phyloP scores from a whole-genome alignment of 2,113 vertebrate genomes.

The Lagopus muta region DNA sequence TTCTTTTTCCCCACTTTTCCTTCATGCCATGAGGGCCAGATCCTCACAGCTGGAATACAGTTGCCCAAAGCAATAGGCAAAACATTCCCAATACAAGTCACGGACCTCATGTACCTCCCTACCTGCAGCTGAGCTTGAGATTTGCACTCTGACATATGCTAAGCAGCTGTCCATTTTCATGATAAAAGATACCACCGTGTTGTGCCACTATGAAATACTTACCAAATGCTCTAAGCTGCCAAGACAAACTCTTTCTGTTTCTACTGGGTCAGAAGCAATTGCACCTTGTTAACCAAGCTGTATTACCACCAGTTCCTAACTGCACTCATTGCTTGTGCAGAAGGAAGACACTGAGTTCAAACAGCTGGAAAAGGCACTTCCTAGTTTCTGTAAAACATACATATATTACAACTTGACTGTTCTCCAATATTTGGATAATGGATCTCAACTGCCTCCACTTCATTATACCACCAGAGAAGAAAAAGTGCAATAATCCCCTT shows the following conservation, averaged over 20 bases:
- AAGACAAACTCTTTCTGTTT: constrained; percentile 11
- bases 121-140: not conserved
- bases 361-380: constrained; percentile 8
- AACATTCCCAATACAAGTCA: not conserved
- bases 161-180: not conserved
- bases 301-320: not conserved
- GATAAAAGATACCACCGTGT: not conserved
- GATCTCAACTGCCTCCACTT: constrained; percentile 3
- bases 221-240: not conserved
- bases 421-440: constrained; percentile 55
- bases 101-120: not conserved
- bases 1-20: not conserved
- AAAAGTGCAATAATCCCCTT: constrained; percentile 64
- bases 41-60: not conserved
- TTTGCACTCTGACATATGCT: not conserved
- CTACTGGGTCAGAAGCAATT: not conserved
- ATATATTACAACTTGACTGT: not conserved
- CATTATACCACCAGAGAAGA: constrained; percentile 50
- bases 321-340: not conserved
- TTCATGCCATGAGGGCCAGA: not conserved
- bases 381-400: not conserved
- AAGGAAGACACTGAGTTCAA: constrained; percentile 4
- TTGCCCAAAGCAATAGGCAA: not conserved
- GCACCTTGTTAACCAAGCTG: not conserved
- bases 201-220: not conserved